Evolutionary conservation across 2,113 vertebrate species (phyloP).

Genomic region (Alexandromys fortis): DNA sequence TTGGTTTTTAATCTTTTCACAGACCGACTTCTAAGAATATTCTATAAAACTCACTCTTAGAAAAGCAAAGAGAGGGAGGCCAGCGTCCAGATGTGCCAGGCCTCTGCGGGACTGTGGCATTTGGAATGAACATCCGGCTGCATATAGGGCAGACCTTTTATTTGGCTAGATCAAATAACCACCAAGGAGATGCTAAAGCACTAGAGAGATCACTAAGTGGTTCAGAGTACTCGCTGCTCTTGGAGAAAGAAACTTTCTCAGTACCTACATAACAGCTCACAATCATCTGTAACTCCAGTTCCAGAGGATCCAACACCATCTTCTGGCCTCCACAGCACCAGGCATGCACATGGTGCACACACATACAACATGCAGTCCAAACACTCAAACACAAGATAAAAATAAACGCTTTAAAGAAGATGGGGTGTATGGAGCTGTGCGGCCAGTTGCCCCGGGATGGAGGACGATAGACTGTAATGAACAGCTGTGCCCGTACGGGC

Average conservation of each 20-base stretch:
- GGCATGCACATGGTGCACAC: background rate
- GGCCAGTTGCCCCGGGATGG: background rate
- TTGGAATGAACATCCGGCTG: background rate
- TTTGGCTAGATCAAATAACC: background rate
- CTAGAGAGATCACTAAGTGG: background rate
- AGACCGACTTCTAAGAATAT: constrained; percentile 33
- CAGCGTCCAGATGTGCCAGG: background rate
- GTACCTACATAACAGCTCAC: background rate
- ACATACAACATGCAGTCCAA: background rate
- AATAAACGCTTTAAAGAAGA: background rate
- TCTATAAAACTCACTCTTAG: background rate
- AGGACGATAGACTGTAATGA: background rate
- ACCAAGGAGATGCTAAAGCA: background rate
- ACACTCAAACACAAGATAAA: background rate
- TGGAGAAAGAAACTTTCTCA: background rate
- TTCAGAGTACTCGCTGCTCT: background rate
- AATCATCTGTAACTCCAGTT: background rate
- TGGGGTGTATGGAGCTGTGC: background rate
- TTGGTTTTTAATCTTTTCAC: background rate
- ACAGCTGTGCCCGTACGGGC: background rate
- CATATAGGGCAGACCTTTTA: constrained; percentile 4
- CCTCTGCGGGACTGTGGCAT: background rate
- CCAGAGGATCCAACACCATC: background rate
- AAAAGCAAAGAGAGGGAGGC: background rate
- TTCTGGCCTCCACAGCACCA: background rate